Evolutionary conservation across 2,113 vertebrate species (phyloP).

Genomic region (Eonycteris spelaea): DNA sequence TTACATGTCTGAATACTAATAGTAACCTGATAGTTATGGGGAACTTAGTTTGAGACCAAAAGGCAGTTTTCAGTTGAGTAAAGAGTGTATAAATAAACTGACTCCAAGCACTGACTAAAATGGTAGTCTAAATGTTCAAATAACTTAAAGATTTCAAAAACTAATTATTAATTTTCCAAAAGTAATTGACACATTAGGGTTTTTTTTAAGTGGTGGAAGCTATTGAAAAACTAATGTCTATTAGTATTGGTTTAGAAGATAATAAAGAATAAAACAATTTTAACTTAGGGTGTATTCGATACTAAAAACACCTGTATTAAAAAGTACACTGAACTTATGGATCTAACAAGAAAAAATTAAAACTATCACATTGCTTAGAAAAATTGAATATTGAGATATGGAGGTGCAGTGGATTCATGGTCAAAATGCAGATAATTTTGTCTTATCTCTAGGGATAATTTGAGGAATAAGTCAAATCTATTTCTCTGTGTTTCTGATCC

Average conservation of each 20-base stretch:
- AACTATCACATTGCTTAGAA: background rate
- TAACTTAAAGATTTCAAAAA: slow-evolving; percentile 71
- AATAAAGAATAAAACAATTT: slow-evolving; percentile 10
- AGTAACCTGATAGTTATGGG: slow-evolving; percentile 76
- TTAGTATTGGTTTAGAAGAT: background rate
- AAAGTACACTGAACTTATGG: background rate
- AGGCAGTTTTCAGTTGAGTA: slow-evolving; percentile 72
- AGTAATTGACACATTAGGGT: slow-evolving; percentile 61
- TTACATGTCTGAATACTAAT: slow-evolving; percentile 82
- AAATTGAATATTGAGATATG: background rate
- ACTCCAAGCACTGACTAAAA: slow-evolving; percentile 72
- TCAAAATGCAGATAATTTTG: background rate
- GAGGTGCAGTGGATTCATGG: background rate
- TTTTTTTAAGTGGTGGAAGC: slow-evolving; percentile 29
- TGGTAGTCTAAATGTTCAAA: slow-evolving; percentile 59
- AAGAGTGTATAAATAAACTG: slow-evolving; percentile 77
- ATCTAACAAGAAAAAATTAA: background rate
- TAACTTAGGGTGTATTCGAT: background rate
- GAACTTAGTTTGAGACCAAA: slow-evolving; percentile 75
- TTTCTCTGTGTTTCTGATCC: background rate
- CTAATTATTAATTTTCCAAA: slow-evolving; percentile 71
- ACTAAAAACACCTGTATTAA: background rate
- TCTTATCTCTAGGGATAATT: background rate
- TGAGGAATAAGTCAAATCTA: background rate
- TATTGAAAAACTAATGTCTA: slow-evolving; percentile 36